Conservation (phyloP, 1,140 invertebrate species). For the Drosophila quadrilineata region DNA sequence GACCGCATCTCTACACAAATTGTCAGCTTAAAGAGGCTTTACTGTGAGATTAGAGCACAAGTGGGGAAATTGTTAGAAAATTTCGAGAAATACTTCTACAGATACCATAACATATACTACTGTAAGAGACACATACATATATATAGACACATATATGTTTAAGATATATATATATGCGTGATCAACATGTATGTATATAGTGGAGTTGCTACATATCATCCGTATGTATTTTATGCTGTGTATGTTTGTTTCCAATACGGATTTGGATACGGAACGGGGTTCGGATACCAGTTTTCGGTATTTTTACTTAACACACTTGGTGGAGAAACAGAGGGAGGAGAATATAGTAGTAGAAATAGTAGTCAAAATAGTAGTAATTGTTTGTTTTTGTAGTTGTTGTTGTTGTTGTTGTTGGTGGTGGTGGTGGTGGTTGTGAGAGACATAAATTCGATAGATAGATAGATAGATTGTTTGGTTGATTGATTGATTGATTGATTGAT, state of each 20-base stretch:
- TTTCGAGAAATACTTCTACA: conserved; percentile 6
- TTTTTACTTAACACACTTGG: conserved; percentile 20
- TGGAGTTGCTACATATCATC: conserved; percentile 11
- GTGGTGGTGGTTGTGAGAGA: too few species aligned
- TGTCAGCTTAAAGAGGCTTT: background rate
- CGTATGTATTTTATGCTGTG: too few species aligned
- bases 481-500: conserved; percentile 30
- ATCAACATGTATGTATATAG: conserved; percentile 12
- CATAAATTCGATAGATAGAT: conserved; percentile 9
- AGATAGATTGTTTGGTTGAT: conserved; percentile 13
- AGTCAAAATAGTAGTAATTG: conserved; percentile 22
- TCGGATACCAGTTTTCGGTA: background rate
- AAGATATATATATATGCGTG: conserved; percentile 7
- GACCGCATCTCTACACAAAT: conserved; percentile 12
- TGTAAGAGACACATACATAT: too few species aligned
- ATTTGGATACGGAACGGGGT: conserved; percentile 38
- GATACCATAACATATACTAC: too few species aligned
- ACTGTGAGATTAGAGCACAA: conserved; percentile 14
- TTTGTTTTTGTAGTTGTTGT: conserved; percentile 34
- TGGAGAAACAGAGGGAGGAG: conserved; percentile 8
- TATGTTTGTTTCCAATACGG: conserved; percentile 10
- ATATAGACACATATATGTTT: too few species aligned
- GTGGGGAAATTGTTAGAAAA: background rate
- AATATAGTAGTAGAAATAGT: conserved; percentile 10
- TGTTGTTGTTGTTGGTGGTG: conserved; percentile 18